Evolutionary conservation across 30 jellyfish, hydroid and myxozoan genomes (phyloP), one percentile per base, ranked within the genome.

Genomic region (Aurelia aurita): DNA sequence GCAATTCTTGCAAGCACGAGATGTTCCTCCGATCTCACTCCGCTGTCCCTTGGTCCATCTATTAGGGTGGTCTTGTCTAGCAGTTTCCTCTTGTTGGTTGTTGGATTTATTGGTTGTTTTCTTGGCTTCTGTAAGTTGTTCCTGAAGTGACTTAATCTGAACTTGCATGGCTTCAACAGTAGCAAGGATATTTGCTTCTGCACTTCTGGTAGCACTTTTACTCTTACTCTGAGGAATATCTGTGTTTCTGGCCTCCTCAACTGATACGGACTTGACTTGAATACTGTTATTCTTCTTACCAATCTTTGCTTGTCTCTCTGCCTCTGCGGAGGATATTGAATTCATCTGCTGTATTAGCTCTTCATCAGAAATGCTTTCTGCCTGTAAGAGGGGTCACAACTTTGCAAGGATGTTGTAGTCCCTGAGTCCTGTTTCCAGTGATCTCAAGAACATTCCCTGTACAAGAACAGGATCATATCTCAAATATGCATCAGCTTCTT

Each of bases 401-500:
- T 13, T 20, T 55, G 72, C 34, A 23, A 47, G 26, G 4, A 49
- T 74, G 54, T 74, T 74, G 26, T 53, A 59, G 18, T 45, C 85
- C 22, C 85, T 14, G 19, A 72, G 70, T 18, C 85, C 85, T 72
- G 85, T 72, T 72, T 72, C 70, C 85, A 72, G 47, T 6, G 85
- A 72, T 45, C 74, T 13, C 3, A 46, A 72, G 70, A 72, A 46
- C 35, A 53, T 53, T 72, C 6, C 44, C 47, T 72, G 85, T 35
- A 27, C 71, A 27, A 20, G 35, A 46, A 28, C 5, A 53, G 70
- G 75, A 53, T 72, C 85, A 65, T 69, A n/a, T n/a, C n/a, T n/a
- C n/a, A n/a, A n/a, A n/a, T n/a, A n/a, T n/a, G n/a, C n/a, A n/a
- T n/a, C n/a, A n/a, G n/a, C n/a, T n/a, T n/a, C n/a, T n/a, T n/a